These are phyloP conservation scores for Allygus modestus DNA, from an alignment of 2,888 invertebrate species.

Conservation along the genomic window DNA sequence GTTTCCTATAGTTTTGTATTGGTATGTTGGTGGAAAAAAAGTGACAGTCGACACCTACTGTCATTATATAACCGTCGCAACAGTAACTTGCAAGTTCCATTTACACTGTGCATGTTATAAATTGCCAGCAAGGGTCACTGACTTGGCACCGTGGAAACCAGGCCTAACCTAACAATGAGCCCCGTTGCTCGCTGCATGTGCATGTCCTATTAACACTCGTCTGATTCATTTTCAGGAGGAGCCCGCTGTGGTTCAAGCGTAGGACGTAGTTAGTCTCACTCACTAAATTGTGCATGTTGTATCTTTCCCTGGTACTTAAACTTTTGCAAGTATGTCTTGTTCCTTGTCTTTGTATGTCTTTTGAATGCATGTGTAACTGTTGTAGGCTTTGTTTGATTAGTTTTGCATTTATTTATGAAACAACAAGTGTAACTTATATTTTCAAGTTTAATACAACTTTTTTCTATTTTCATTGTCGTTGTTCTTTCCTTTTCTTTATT, in stretches of 20 bases:
- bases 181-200: slow-evolving; percentile 61
- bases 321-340: slow-evolving; percentile 19
- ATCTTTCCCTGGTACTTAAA: background rate
- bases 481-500: background rate
- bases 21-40: no score
- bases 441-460: slow-evolving; percentile 26
- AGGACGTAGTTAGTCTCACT: background rate
- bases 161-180: no score
- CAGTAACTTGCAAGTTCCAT: no score
- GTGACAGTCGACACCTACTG: no score
- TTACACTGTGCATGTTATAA: no score
- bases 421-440: slow-evolving; percentile 23
- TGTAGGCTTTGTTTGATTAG: slow-evolving; percentile 32
- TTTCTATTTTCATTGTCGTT: slow-evolving; percentile 19
- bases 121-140: no score
- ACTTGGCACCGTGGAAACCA: no score
- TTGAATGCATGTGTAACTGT: slow-evolving; percentile 4
- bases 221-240: slow-evolving; percentile 28
- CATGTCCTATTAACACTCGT: slow-evolving; percentile 1
- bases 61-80: no score
- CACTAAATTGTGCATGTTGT: background rate
- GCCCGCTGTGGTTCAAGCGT: background rate
- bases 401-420: slow-evolving; percentile 27
- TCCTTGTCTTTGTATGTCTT: background rate
- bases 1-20: no score